Percentiles rank a stretch among this genome's conserved stretches.
Conservation (phyloP, 2,888 invertebrate genomes). For the Cabera pusaria region DNA sequence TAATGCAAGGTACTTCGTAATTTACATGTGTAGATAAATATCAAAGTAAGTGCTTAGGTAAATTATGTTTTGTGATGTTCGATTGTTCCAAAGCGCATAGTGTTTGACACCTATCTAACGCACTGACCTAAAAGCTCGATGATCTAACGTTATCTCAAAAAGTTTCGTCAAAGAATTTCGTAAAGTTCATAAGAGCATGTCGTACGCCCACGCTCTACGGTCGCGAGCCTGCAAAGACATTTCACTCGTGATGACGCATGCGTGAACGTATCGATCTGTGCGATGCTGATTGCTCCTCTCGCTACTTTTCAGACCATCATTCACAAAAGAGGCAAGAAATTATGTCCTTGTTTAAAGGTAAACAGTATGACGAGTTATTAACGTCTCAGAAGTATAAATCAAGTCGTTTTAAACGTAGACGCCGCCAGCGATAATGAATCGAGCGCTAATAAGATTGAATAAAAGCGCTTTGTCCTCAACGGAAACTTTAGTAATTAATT, state of each 20-base stretch:
- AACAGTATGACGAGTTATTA: too few relatives aligned
- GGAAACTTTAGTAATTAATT: slow-evolving; percentile 14
- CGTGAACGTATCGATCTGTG: slow-evolving; percentile 75
- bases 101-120: too few relatives aligned
- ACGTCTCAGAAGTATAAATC: too few relatives aligned
- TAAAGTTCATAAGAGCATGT: slow-evolving; percentile 32
- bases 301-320: slow-evolving; percentile 30
- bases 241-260: slow-evolving; percentile 67
- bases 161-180: too few relatives aligned
- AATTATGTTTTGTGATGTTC: too few relatives aligned
- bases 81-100: too few relatives aligned
- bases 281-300: slow-evolving; percentile 56
- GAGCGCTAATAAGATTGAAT: slow-evolving; percentile 7
- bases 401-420: slow-evolving; percentile 19
- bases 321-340: slow-evolving; percentile 2
- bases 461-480: slow-evolving; percentile 10
- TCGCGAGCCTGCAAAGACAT: slow-evolving; percentile 40
- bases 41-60: too few relatives aligned
- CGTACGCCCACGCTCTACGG: slow-evolving; percentile 54
- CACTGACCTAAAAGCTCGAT: too few relatives aligned
- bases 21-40: too few relatives aligned
- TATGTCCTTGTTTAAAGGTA: slow-evolving; percentile 2
- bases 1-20: too few relatives aligned
- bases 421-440: slow-evolving; percentile 10
- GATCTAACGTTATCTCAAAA: too few relatives aligned